phyloP scores from a whole-genome alignment of 2,113 vertebrate species.

The Chlamydotis undulata region DNA sequence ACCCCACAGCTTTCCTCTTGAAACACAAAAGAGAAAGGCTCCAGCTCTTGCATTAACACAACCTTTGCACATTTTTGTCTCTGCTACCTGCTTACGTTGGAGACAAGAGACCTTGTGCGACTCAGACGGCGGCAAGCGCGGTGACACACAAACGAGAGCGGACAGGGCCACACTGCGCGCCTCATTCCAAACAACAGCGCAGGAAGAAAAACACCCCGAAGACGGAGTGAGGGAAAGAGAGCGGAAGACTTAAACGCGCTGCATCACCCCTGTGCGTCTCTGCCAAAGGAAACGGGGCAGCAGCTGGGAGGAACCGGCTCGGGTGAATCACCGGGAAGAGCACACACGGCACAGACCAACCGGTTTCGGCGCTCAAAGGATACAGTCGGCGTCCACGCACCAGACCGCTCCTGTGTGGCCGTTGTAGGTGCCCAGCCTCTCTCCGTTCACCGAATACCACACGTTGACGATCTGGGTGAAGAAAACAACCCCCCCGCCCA shows the following conservation, averaged over 20 bases:
- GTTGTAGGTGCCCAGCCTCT: conserved; percentile 93
- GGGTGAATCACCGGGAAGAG: not conserved
- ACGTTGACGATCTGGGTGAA: conserved; percentile 85
- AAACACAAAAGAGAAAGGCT: rapidly evolving
- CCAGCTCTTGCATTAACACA: rapidly evolving
- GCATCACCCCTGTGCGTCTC: rapidly evolving
- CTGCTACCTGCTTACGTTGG: rapidly evolving
- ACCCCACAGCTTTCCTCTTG: not conserved
- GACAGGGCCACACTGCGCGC: rapidly evolving
- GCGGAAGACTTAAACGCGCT: rapidly evolving
- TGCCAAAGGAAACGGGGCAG: rapidly evolving
- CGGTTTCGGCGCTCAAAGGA: conserved; percentile 72
- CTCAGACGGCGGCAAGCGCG: not conserved
- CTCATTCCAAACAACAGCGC: rapidly evolving
- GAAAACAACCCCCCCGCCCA: not conserved
- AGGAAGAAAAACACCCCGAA: not conserved
- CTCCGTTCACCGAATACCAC: conserved; percentile 96
- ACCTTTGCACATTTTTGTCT: rapidly evolving
- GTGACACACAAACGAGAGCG: rapidly evolving
- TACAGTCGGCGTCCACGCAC: conserved; percentile 98
- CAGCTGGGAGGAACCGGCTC: rapidly evolving
- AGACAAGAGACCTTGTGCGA: rapidly evolving
- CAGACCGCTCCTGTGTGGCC: conserved; percentile 96
- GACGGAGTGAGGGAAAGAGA: rapidly evolving
- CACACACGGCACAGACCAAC: rapidly evolving